Percentiles rank a stretch among this genome's conserved stretches.
These are phyloP conservation scores for Pandemis heparana DNA, from an alignment of 2,888 invertebrate species.

Conservation along the genomic window DNA sequence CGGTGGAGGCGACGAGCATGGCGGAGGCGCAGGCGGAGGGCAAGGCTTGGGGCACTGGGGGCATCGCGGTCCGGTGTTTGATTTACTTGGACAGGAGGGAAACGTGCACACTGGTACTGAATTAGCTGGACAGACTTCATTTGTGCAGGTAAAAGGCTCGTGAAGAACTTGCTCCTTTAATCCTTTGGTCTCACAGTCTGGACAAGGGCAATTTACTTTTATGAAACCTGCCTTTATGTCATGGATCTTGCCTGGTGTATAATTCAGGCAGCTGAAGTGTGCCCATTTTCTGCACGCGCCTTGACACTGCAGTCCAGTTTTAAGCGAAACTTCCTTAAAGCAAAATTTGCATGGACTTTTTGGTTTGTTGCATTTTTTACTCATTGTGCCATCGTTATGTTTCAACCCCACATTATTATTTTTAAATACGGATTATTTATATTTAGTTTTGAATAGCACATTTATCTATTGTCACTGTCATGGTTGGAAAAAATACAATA, in stretches of 20 bases:
- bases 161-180: slow-evolving; percentile 23
- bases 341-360: slow-evolving; percentile 70
- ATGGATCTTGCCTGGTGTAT: slow-evolving; percentile 61
- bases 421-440: slow-evolving; percentile 2
- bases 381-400: slow-evolving; percentile 12
- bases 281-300: slow-evolving; percentile 69
- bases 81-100: slow-evolving; percentile 5
- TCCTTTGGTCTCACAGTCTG: slow-evolving; percentile 56
- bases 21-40: not conserved
- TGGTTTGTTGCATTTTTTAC: slow-evolving; percentile 28
- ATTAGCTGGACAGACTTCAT: slow-evolving; percentile 15
- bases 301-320: slow-evolving; percentile 65
- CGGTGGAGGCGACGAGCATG: not conserved
- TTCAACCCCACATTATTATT: slow-evolving; percentile 11
- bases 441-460: not conserved
- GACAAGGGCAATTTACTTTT: slow-evolving; percentile 65
- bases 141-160: slow-evolving; percentile 5
- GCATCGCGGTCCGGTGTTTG: not conserved
- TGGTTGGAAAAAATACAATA: not conserved
- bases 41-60: not conserved
- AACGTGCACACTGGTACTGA: slow-evolving; percentile 1
- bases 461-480: not conserved
- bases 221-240: slow-evolving; percentile 64
- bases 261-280: slow-evolving; percentile 64
- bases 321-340: slow-evolving; percentile 54